Evolutionary conservation across 2,797 vertebrate genomes (phyloP).

Genomic region (Zalophus californianus): DNA sequence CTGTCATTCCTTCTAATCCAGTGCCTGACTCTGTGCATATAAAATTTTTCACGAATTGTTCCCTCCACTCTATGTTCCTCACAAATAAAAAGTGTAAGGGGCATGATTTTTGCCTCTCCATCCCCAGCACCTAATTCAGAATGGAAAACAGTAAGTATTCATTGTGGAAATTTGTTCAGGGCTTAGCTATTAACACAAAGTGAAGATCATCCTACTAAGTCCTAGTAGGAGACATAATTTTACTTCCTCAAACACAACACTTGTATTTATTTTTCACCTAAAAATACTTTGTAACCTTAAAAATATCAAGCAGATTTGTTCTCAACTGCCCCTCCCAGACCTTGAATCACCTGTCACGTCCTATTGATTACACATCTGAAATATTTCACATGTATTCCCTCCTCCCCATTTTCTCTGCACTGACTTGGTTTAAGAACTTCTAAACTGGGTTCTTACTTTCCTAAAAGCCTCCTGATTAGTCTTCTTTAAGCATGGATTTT

Average conservation of each 20-base stretch:
- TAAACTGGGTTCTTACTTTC: not conserved
- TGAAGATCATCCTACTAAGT: not conserved
- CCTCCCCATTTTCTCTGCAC: not conserved
- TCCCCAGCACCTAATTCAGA: not conserved
- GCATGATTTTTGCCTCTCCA: not conserved
- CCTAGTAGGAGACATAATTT: not conserved
- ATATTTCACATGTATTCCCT: not conserved
- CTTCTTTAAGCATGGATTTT: not conserved
- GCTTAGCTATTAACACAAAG: not conserved
- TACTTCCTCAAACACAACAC: not conserved
- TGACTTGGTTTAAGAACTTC: not conserved
- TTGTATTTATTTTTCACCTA: not conserved
- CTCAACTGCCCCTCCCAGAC: not conserved
- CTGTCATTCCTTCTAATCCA: too few species aligned
- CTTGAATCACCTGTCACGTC: not conserved
- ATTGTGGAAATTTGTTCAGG: not conserved
- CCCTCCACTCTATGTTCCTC: not conserved
- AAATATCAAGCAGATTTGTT: not conserved
- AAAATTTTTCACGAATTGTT: not conserved
- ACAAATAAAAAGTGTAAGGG: too few species aligned
- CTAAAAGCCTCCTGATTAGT: not conserved
- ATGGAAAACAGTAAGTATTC: not conserved
- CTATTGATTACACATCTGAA: not conserved
- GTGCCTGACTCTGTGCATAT: rapidly evolving
- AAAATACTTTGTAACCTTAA: not conserved